Conservation (phyloP, 2,113 vertebrate species). For the Plestiodon gilberti region DNA sequence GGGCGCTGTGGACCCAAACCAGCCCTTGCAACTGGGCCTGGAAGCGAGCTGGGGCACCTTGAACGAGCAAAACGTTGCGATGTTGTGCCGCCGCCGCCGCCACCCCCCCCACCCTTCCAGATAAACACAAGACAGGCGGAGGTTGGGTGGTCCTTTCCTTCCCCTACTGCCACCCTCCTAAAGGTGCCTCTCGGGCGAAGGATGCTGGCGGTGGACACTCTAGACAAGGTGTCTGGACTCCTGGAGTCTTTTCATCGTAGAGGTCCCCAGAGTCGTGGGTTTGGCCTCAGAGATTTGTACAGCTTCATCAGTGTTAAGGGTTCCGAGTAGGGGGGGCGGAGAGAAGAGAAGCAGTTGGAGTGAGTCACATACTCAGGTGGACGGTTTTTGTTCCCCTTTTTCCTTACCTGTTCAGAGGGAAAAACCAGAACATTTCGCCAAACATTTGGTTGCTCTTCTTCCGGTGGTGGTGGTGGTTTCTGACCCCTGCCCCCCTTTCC, state of each 20-base stretch:
- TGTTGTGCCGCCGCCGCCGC: background rate
- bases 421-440: background rate
- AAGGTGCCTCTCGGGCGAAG: too few relatives aligned
- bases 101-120: background rate
- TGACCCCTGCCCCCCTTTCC: conserved; percentile 32
- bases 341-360: background rate
- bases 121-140: background rate
- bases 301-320: too few relatives aligned
- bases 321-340: too few relatives aligned
- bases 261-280: too few relatives aligned
- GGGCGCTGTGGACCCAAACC: background rate
- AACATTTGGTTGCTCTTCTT: background rate
- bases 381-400: too few relatives aligned
- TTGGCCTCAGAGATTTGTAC: too few relatives aligned
- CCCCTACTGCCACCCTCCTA: too few relatives aligned
- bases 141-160: too few relatives aligned
- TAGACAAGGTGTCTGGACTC: too few relatives aligned
- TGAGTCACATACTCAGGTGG: background rate
- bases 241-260: too few relatives aligned
- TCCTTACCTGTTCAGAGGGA: background rate
- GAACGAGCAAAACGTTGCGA: background rate
- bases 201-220: too few relatives aligned
- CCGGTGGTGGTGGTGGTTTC: background rate
- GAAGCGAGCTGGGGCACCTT: background rate
- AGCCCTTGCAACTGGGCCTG: background rate